These are phyloP conservation scores for Drepana falcataria DNA, from an alignment of 2,888 invertebrate genomes.

Conservation along the genomic window DNA sequence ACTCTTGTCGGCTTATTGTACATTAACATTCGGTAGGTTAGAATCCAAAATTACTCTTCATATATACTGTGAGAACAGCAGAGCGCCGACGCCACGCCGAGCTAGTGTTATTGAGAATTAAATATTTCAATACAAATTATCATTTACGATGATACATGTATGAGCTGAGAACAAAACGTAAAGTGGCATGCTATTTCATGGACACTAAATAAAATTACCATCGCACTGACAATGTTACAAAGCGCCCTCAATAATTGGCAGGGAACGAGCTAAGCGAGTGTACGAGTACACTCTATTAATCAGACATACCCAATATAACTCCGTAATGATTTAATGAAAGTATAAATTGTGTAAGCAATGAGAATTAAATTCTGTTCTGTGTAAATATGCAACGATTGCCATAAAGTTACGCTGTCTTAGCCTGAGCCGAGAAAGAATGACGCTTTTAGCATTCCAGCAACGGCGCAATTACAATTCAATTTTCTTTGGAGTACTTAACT, in stretches of 20 bases:
- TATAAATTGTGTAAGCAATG: constrained; percentile 36
- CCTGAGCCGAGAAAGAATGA: constrained; percentile 43
- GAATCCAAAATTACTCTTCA: too few species aligned
- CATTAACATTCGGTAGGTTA: too few species aligned
- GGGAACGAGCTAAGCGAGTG: constrained; percentile 57
- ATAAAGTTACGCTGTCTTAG: constrained; percentile 17
- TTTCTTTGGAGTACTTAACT: constrained; percentile 52
- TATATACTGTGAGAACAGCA: constrained; percentile 3
- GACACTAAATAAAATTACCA: constrained; percentile 75
- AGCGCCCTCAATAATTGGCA: constrained; percentile 70
- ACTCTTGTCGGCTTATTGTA: too few species aligned
- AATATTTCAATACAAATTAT: constrained; percentile 43
- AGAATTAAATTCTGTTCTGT: constrained; percentile 60
- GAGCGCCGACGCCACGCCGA: constrained; percentile 13
- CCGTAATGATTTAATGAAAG: constrained; percentile 52
- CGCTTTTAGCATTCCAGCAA: constrained; percentile 55
- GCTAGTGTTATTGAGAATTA: constrained; percentile 32
- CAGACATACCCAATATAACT: constrained; percentile 40
- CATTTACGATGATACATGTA: constrained; percentile 23
- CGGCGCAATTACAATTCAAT: constrained; percentile 68
- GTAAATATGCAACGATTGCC: constrained; percentile 67
- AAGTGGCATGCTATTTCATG: constrained; percentile 67
- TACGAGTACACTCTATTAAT: constrained; percentile 51
- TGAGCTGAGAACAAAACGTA: constrained; percentile 44
- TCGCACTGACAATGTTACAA: constrained; percentile 64